Percentiles rank a stretch among this genome's conserved stretches.
Conservation (phyloP, 2,888 invertebrate species). For the Sialis fuliginosa region DNA sequence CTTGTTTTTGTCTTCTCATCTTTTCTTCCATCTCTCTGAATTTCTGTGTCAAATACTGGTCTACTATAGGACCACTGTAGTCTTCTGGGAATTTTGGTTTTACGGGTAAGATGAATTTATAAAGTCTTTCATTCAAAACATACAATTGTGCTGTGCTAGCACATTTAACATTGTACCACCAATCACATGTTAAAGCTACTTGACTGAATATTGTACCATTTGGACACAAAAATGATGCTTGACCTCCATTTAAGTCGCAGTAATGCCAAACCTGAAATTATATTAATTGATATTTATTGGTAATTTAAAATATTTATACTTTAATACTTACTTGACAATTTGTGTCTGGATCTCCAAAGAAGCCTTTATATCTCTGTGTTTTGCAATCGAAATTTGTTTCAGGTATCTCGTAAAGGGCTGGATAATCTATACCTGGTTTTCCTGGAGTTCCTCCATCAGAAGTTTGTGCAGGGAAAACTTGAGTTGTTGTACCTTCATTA, state of each 20-base stretch:
- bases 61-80: conserved; percentile 73
- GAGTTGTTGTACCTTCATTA: conserved; percentile 18
- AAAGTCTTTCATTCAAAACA: conserved; percentile 73
- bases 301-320: conserved; percentile 1
- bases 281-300: conserved; percentile 10
- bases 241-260: conserved; percentile 77
- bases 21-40: conserved; percentile 78
- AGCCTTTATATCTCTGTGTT: conserved; percentile 74
- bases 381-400: conserved; percentile 64
- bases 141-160: conserved; percentile 68
- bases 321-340: conserved; percentile 51
- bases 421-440: conserved; percentile 64
- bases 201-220: conserved; percentile 85
- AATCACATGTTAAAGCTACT: conserved; percentile 74
- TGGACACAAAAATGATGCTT: conserved; percentile 76
- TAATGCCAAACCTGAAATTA: conserved; percentile 76
- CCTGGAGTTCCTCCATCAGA: conserved; percentile 43
- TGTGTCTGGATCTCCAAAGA: conserved; percentile 77
- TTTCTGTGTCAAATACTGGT: conserved; percentile 63
- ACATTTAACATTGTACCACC: conserved; percentile 88
- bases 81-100: conserved; percentile 82
- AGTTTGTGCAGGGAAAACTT: conserved; percentile 27
- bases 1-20: conserved; percentile 48
- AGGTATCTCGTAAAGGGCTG: conserved; percentile 56
- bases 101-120: conserved; percentile 73